Conservation (phyloP, 1,140 invertebrate species). For the Danaus melanippus region DNA sequence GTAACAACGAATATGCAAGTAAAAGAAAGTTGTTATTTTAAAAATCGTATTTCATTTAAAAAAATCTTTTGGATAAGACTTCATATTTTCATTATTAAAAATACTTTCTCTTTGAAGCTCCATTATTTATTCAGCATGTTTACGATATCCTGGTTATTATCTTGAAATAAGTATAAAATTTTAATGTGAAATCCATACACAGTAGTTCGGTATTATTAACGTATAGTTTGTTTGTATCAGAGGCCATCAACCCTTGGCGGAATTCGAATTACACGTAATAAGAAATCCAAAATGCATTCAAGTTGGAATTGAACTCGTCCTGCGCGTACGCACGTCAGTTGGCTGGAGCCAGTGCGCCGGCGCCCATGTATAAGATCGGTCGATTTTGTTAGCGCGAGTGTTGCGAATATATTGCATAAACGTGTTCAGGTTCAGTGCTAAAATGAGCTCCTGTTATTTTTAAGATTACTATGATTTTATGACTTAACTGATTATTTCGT, state of each 20-base stretch:
- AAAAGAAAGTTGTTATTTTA: too few relatives aligned
- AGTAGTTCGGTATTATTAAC: too few relatives aligned
- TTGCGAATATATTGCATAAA: slow-evolving; percentile 32
- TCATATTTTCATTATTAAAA: too few relatives aligned
- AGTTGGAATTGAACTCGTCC: slow-evolving; percentile 48
- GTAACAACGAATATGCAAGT: too few relatives aligned
- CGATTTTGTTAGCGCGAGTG: slow-evolving; percentile 31
- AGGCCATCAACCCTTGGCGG: slow-evolving; percentile 35
- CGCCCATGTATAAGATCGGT: slow-evolving; percentile 47
- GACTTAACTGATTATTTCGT: too few relatives aligned
- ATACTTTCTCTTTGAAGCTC: too few relatives aligned
- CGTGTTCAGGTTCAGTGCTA: slow-evolving; percentile 13
- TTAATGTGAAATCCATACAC: too few relatives aligned
- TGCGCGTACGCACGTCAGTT: slow-evolving; percentile 26
- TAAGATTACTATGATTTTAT: slow-evolving; percentile 5
- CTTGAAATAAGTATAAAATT: too few relatives aligned
- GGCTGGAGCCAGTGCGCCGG: slow-evolving; percentile 39
- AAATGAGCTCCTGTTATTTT: slow-evolving; percentile 12
- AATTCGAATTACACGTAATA: slow-evolving; percentile 45
- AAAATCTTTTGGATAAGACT: too few relatives aligned
- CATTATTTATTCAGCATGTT: too few relatives aligned
- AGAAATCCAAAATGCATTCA: slow-evolving; percentile 40
- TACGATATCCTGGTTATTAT: too few relatives aligned
- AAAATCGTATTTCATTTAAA: too few relatives aligned
- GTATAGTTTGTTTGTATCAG: slow-evolving; percentile 24